Conservation (phyloP, 1,140 invertebrate genomes). For the Nomia melanderi region DNA sequence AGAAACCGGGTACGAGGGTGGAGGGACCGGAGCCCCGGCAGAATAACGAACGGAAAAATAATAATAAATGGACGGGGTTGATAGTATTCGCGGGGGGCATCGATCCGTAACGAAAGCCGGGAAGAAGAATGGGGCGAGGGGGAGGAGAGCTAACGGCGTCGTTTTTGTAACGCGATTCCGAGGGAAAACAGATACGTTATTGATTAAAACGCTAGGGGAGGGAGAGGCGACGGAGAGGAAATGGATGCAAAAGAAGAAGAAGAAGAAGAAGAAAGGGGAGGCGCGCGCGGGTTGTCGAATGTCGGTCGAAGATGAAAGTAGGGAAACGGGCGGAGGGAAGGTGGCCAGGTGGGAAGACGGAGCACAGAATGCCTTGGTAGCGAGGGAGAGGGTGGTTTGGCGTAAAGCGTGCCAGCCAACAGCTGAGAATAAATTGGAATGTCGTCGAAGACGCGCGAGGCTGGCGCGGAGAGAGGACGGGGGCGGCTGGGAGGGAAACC, state of each 20-base stretch:
- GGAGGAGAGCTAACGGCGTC: too few species aligned
- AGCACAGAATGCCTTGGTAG: slow-evolving; percentile 1
- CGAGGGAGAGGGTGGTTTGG: slow-evolving; percentile 21
- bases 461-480: neutral
- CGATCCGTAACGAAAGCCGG: neutral
- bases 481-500: slow-evolving; percentile 25
- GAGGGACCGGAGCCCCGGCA: neutral
- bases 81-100: neutral
- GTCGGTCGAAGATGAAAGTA: slow-evolving; percentile 19
- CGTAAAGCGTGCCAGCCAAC: slow-evolving; percentile 62
- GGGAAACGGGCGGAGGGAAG: neutral
- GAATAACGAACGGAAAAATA: slow-evolving; percentile 8
- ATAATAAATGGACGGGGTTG: neutral
- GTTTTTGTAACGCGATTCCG: neutral
- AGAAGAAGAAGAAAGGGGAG: neutral
- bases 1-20: neutral
- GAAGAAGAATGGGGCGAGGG: too few species aligned
- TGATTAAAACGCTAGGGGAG: slow-evolving; percentile 29
- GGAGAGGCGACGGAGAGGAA: neutral
- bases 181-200: slow-evolving; percentile 12
- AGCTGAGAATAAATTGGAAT: slow-evolving; percentile 68
- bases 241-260: slow-evolving; percentile 13
- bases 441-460: slow-evolving; percentile 56
- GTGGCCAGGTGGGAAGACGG: neutral
- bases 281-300: neutral